Conservation (phyloP, 2,888 invertebrate genomes). For the Lutraria lutraria region DNA sequence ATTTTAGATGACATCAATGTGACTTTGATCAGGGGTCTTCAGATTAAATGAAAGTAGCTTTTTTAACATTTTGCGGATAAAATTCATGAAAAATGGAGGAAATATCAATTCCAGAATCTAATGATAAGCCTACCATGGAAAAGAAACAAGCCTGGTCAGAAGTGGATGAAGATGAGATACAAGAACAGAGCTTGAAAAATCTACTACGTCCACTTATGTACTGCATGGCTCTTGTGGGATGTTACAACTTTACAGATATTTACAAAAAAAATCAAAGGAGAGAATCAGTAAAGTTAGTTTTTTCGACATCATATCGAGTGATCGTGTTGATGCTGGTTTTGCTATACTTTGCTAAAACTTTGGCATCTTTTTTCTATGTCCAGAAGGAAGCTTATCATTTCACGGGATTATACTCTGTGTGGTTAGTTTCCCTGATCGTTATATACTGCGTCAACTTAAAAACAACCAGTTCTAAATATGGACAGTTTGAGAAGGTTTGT, state of each 20-base stretch:
- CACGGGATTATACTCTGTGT: not conserved
- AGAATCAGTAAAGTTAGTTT: not conserved
- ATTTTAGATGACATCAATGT: too few species aligned
- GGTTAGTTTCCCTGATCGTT: not conserved
- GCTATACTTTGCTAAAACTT: not conserved
- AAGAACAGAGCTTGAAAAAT: not conserved
- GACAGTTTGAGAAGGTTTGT: conserved; percentile 24
- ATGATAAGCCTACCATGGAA: not conserved
- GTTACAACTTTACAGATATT: conserved; percentile 30
- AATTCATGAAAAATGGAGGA: not conserved
- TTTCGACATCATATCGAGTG: not conserved
- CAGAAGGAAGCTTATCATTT: not conserved
- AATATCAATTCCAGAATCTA: not conserved
- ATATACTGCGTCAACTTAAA: conserved; percentile 17
- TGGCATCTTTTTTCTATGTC: not conserved
- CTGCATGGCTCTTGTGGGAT: conserved; percentile 31
- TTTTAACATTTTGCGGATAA: too few species aligned
- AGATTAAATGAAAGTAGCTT: too few species aligned
- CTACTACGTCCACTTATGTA: conserved; percentile 41
- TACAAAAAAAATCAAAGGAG: not conserved
- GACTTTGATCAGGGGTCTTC: too few species aligned
- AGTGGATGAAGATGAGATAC: not conserved
- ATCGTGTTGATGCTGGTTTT: not conserved
- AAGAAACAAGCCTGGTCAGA: not conserved
- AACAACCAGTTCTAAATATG: conserved; percentile 29